phyloP scores from a whole-genome alignment of 2,888 invertebrate species.

The Pristionchus exspectatus region DNA sequence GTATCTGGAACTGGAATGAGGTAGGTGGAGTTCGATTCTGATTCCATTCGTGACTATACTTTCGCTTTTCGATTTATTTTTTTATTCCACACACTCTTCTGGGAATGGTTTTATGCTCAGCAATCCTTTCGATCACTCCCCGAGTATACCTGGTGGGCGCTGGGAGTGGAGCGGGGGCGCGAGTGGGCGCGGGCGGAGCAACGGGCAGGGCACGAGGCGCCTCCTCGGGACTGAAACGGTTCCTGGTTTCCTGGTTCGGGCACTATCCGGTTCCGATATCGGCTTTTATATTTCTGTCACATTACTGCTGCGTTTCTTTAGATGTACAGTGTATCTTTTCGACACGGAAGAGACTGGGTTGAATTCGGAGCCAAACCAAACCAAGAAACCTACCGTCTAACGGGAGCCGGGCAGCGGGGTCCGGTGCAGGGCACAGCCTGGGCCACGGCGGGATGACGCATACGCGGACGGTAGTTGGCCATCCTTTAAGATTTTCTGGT shows the following conservation, averaged over 20 bases:
- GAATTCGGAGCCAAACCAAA: neutral
- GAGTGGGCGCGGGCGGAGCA: constrained; percentile 4
- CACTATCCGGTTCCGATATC: neutral
- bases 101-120: no score
- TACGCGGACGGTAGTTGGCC: constrained; percentile 53
- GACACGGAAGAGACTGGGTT: no score
- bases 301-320: no score
- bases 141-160: constrained; percentile 18
- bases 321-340: no score
- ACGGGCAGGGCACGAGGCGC: constrained; percentile 9
- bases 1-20: constrained; percentile 57
- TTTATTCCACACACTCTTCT: neutral
- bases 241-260: neutral
- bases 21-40: no score
- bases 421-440: constrained; percentile 71
- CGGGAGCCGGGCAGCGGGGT: constrained; percentile 60
- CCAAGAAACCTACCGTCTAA: neutral
- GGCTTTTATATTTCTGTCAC: no score
- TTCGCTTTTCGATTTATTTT: neutral
- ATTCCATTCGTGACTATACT: neutral
- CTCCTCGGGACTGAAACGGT: neutral
- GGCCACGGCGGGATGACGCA: constrained; percentile 71
- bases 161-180: neutral
- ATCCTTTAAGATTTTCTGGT: neutral
- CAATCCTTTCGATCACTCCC: no score